These are phyloP conservation scores for Acipenser transmontanus DNA, from an alignment of 2,797 vertebrate genomes.

Conservation along the genomic window DNA sequence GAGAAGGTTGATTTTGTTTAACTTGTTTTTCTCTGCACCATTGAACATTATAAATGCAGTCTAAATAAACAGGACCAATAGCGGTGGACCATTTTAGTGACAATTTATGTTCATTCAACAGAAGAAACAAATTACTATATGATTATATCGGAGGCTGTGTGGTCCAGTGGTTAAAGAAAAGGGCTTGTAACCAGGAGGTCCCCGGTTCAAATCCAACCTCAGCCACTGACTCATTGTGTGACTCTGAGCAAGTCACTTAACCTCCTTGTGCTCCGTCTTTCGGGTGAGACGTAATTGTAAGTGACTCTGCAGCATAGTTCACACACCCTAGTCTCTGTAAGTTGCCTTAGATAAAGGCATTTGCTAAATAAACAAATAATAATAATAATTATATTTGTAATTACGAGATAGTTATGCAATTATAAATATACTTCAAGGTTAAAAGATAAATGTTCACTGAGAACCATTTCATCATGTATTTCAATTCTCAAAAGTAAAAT, in stretches of 20 bases:
- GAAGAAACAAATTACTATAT: constrained; percentile 2
- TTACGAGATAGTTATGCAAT: constrained; percentile 3
- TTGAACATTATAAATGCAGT: neutral
- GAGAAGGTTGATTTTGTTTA: constrained; percentile 2
- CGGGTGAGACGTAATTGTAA: too few relatives aligned
- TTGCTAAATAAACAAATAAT: too few relatives aligned
- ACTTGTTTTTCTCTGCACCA: neutral
- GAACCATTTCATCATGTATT: neutral
- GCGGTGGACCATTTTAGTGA: neutral
- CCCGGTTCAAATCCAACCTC: too few relatives aligned
- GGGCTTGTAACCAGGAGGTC: too few relatives aligned
- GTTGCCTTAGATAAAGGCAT: too few relatives aligned
- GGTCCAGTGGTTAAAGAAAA: too few relatives aligned
- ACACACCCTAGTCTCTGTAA: too few relatives aligned
- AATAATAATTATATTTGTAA: neutral
- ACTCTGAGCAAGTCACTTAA: too few relatives aligned
- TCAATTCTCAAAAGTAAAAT: too few relatives aligned
- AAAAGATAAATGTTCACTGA: neutral
- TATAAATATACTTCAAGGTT: neutral
- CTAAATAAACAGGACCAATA: neutral
- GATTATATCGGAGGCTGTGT: neutral
- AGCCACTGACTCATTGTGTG: too few relatives aligned
- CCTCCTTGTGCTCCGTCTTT: too few relatives aligned
- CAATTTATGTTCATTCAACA: neutral
- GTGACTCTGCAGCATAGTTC: too few relatives aligned